Evolutionary conservation across 2,113 vertebrate genomes (phyloP).

Genomic region (Motacilla tschutschensis): DNA sequence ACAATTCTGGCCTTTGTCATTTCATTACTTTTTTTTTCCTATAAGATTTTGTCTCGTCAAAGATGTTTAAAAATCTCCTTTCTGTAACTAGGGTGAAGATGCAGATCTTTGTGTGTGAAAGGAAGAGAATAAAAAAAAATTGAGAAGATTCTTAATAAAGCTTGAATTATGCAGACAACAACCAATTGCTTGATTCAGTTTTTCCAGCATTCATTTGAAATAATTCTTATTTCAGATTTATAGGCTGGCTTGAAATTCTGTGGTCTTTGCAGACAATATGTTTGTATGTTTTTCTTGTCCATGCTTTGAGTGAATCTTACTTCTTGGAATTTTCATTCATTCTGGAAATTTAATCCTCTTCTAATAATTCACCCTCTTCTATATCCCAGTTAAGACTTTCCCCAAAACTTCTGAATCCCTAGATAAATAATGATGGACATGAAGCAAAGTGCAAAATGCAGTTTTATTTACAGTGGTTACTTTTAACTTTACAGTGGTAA

Average conservation of each 20-base stretch:
- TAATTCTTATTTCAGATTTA: conserved; percentile 5
- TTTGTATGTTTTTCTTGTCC: neutral
- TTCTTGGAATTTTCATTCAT: conserved; percentile 32
- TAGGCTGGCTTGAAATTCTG: neutral
- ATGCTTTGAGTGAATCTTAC: neutral
- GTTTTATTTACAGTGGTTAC: neutral
- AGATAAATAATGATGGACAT: neutral
- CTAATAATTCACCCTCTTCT: neutral
- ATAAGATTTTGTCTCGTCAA: neutral
- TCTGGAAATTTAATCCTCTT: neutral
- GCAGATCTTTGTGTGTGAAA: neutral
- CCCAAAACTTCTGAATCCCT: neutral
- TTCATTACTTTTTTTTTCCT: neutral
- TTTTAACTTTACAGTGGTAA: neutral
- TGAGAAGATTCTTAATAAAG: neutral
- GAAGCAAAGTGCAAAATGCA: neutral
- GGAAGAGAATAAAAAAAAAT: neutral
- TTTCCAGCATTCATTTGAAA: conserved; percentile 8
- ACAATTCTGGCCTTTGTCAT: neutral
- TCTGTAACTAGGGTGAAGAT: neutral
- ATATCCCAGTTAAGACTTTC: neutral
- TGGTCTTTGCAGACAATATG: neutral
- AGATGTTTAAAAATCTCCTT: neutral
- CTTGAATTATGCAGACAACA: neutral
- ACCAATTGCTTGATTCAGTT: neutral